Evolutionary conservation across 1,140 invertebrate species (phyloP).

Genomic region (Rhopalosiphum maidis): DNA sequence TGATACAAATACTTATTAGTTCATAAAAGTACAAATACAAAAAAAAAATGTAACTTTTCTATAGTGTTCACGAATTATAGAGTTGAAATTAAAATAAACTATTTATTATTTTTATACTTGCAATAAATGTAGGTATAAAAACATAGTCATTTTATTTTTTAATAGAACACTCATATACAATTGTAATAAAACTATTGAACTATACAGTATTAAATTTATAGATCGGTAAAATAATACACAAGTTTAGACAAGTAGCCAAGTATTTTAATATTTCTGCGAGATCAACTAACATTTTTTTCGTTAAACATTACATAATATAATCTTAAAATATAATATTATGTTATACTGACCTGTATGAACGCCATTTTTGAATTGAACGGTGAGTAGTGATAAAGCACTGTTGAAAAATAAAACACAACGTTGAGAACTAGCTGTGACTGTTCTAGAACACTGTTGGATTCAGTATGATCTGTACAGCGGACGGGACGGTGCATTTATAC

Average conservation of each 20-base stretch:
- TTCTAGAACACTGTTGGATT: conserved; percentile 46
- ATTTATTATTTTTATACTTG: neutral
- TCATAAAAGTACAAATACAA: neutral
- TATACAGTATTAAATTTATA: neutral
- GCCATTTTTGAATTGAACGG: conserved; percentile 35
- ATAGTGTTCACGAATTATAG: neutral
- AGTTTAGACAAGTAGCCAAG: neutral
- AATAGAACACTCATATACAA: neutral
- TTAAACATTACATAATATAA: neutral
- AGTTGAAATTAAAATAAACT: neutral
- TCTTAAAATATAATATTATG: neutral
- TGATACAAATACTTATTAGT: neutral
- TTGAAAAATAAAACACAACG: neutral
- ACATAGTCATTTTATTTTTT: neutral
- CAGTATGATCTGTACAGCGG: conserved; percentile 27
- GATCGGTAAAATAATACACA: neutral
- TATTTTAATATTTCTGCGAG: neutral
- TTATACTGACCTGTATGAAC: conserved; percentile 50
- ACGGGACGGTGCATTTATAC: conserved; percentile 36
- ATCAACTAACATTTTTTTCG: neutral
- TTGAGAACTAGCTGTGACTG: conserved; percentile 35
- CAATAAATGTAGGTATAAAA: neutral
- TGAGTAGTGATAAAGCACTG: neutral
- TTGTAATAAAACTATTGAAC: neutral
- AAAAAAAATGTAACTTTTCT: neutral